Base-by-base conservation (phyloP, 2,888 invertebrate species). In the Rhingia rostrata region DNA sequence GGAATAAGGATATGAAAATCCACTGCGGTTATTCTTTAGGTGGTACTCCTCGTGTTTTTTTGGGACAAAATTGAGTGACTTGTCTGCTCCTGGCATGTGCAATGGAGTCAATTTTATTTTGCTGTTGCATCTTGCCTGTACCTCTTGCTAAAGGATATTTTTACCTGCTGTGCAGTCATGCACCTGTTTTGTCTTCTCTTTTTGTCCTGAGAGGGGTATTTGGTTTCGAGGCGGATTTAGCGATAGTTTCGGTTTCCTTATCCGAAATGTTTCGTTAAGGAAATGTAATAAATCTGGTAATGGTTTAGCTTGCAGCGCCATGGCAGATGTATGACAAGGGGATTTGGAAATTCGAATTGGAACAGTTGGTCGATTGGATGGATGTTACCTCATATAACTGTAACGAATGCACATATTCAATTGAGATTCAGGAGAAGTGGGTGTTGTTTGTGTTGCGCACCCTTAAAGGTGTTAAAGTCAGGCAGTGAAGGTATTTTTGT, bases 261-360 rank as follows among this genome's bases (percentile, higher is more conserved):
- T 70, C 41, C 47, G 32, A 49, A 53, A 51, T 70, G 58, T 75
- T 69, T 75, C 69, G 63, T 70, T 56, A 60, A 75, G 64, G 63
- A 70, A 64, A 81, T 70, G 75, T 81, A 70, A 81, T 75, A 81
- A 81, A 81, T 81, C 81, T 64, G 75, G 54, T 22, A 41, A 33
- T 39, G 60, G 51, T 37, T 72, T 47, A 39, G 41, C 14, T 63
- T 58, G 10, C 45, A 58, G 49, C 12, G 10, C 37, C 12, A 45
- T 32, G 47, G 39, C 80, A 80, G 73, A 73, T 73, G 80, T 47
- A 45, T 54, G 66, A 80, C 51, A 74, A 22, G 60, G 49, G 61
- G 51, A 51, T 78, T 41, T 1, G 4, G 41, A 37, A 53, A 22
- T 6, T 79, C 12, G 10, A 12, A 58, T n/a, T 47, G 14, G 14